Conservation (phyloP, 2,113 vertebrate genomes). For the Kobus ellipsiprymnus region DNA sequence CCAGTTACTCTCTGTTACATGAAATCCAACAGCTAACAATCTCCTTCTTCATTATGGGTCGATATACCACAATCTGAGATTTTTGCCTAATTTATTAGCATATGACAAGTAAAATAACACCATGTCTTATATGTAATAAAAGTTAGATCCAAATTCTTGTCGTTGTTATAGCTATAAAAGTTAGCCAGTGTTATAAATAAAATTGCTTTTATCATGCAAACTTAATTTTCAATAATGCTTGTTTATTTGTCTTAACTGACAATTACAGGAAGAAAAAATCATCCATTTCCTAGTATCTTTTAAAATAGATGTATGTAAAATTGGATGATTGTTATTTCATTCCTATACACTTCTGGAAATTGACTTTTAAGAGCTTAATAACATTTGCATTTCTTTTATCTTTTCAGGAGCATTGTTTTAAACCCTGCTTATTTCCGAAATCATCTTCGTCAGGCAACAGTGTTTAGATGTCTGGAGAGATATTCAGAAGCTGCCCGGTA, state of each 20-base stretch:
- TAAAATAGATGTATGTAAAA: conserved; percentile 12
- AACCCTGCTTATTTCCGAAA: conserved; percentile 83
- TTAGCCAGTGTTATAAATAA: conserved; percentile 50
- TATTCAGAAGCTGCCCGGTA: conserved; percentile 85
- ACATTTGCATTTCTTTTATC: conserved; percentile 50
- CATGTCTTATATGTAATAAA: not conserved
- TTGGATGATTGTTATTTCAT: conserved; percentile 31
- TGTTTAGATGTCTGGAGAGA: conserved; percentile 80
- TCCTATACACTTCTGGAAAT: conserved; percentile 37
- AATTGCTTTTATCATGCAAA: conserved; percentile 59
- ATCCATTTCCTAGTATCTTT: conserved; percentile 24
- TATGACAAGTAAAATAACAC: conserved; percentile 28
- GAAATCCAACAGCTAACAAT: not conserved
- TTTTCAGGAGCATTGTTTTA: conserved; percentile 81
- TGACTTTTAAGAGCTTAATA: conserved; percentile 58
- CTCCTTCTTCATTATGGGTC: not conserved
- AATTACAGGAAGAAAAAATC: conserved; percentile 42
- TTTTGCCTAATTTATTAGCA: conserved; percentile 35
- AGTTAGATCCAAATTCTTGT: not conserved
- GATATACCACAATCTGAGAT: not conserved
- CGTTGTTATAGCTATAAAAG: conserved; percentile 36
- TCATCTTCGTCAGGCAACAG: conserved; percentile 81
- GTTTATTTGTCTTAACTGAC: conserved; percentile 60
- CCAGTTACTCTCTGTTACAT: not conserved
- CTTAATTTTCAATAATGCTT: conserved; percentile 64